A percentile compares a stretch with the other conserved stretches of the same genome.
Evolutionary conservation across 2,888 invertebrate species (phyloP).

Genomic region (Aromia moschata): DNA sequence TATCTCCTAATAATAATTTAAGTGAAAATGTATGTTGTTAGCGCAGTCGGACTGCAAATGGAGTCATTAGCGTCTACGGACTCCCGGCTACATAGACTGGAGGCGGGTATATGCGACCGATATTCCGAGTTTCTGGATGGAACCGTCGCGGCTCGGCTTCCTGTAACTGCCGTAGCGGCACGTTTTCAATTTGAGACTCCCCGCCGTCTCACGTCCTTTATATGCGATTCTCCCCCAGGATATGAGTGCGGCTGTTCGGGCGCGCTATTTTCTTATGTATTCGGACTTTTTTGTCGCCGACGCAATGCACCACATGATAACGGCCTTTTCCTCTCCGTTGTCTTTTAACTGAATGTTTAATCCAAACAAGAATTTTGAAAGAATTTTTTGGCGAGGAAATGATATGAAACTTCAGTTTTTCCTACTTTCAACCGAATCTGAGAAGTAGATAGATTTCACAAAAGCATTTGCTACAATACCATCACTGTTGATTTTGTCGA

Average conservation of each 20-base stretch:
- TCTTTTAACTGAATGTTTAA: too few species aligned
- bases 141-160: slow-evolving; percentile 21
- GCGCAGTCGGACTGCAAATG: slow-evolving; percentile 32
- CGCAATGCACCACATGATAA: not conserved
- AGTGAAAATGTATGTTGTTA: slow-evolving; percentile 30
- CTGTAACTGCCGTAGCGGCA: slow-evolving; percentile 33
- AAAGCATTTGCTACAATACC: too few species aligned
- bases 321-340: too few species aligned
- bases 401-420: too few species aligned
- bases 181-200: slow-evolving; percentile 43
- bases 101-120: slow-evolving; percentile 37
- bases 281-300: slow-evolving; percentile 1
- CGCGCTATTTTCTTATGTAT: slow-evolving; percentile 14
- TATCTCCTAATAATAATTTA: slow-evolving; percentile 29
- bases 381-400: too few species aligned
- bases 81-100: slow-evolving; percentile 25
- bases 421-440: too few species aligned
- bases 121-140: slow-evolving; percentile 36
- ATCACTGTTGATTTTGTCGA: too few species aligned
- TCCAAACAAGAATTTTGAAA: too few species aligned
- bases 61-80: slow-evolving; percentile 39
- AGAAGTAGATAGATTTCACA: too few species aligned
- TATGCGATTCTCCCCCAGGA: slow-evolving; percentile 31
- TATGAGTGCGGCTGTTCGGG: slow-evolving; percentile 16
- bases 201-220: slow-evolving; percentile 26